Evolutionary conservation across 2,888 invertebrate genomes (phyloP).

Genomic region (Lochmaea crataegi): DNA sequence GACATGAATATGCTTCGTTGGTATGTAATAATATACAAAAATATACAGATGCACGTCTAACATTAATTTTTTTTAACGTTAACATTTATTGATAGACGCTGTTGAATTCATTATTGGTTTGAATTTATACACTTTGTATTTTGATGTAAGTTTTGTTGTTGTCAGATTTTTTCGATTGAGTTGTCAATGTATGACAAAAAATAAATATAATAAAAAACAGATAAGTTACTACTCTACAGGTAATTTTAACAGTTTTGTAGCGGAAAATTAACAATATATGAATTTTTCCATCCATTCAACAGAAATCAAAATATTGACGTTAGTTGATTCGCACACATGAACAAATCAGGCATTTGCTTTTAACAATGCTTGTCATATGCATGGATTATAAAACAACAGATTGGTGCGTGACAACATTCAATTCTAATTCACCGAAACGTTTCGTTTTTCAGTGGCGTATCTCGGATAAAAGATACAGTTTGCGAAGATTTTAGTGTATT

Average conservation of each 20-base stretch:
- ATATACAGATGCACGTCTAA: not conserved
- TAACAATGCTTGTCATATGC: slow-evolving; percentile 3
- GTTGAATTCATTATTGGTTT: too few species aligned
- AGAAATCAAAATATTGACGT: not conserved
- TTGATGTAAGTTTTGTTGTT: too few species aligned
- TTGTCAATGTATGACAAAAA: too few species aligned
- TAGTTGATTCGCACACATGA: not conserved
- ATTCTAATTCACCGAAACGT: not conserved
- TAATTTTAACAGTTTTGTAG: too few species aligned
- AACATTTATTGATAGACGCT: too few species aligned
- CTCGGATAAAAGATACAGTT: not conserved
- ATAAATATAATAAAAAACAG: too few species aligned
- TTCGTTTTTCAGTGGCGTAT: not conserved
- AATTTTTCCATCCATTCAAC: not conserved
- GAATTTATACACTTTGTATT: too few species aligned
- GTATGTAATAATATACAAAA: not conserved
- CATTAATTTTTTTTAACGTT: too few species aligned
- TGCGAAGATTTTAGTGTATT: too few species aligned
- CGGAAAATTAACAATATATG: too few species aligned
- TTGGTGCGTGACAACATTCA: slow-evolving; percentile 2
- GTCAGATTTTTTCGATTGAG: too few species aligned
- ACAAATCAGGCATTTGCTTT: not conserved
- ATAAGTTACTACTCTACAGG: too few species aligned
- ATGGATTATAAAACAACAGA: slow-evolving; percentile 16
- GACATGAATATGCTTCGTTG: not conserved